phyloP scores from a whole-genome alignment of 1,140 invertebrate genomes.

The Microplitis demolitor region DNA sequence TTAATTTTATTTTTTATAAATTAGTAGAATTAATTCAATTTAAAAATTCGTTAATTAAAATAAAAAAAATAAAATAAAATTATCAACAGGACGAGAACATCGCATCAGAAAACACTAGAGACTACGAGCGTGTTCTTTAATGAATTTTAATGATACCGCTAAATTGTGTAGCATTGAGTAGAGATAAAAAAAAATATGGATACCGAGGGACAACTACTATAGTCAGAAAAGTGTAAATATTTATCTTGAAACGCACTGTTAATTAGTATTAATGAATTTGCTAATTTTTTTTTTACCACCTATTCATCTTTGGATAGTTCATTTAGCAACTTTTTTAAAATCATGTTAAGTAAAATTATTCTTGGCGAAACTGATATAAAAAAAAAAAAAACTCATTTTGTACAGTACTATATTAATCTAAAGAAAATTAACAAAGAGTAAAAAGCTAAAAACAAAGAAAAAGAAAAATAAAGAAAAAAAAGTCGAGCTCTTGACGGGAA shows the following conservation, averaged over 20 bases:
- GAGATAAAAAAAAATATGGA: conserved; percentile 31
- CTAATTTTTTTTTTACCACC: conserved; percentile 6
- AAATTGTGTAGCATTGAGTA: conserved; percentile 29
- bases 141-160: conserved; percentile 43
- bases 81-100: not conserved
- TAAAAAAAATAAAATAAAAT: too few relatives aligned
- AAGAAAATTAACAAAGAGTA: too few relatives aligned
- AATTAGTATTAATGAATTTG: conserved; percentile 25
- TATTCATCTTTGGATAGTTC: not conserved
- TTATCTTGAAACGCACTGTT: not conserved
- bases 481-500: not conserved
- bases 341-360: not conserved
- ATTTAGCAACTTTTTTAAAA: not conserved
- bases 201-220: not conserved
- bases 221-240: conserved; percentile 14
- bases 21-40: too few relatives aligned
- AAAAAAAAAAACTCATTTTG: too few relatives aligned
- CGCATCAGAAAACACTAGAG: not conserved
- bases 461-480: conserved; percentile 8
- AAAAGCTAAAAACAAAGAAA: not conserved
- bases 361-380: too few relatives aligned
- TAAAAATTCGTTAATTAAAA: too few relatives aligned
- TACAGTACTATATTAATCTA: too few relatives aligned
- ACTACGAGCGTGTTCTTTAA: conserved; percentile 37
- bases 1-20: too few relatives aligned